Base-by-base conservation (phyloP, 2,113 vertebrate species). In the Castor canadensis region DNA sequence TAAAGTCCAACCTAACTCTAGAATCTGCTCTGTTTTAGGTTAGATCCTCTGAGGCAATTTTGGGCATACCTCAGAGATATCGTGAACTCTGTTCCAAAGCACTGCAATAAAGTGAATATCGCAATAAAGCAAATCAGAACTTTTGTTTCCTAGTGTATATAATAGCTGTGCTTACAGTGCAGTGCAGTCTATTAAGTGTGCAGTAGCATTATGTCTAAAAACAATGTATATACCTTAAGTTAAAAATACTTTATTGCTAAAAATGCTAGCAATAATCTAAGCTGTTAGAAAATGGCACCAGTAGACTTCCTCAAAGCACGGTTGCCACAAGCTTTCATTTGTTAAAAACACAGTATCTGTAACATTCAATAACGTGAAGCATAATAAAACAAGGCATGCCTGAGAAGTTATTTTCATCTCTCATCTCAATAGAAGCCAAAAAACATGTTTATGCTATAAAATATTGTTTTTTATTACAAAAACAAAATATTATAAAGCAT, bases 401-500 rank as follows among this genome's bases (percentile, higher is more conserved):
- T 20, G 17, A 54, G 47, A 79, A 77, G 13, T 66, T 60, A 94
- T 66, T 94, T 71, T 43, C 16, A 54, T 71, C 62, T 73, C 3
- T 66, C 2, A 17, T 84, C 32, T 87, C 83, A 73, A 40, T 75
- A n/a, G 30, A 9, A 73, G 11, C 28, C 71, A 60, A 20, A 83
- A 83, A 91, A 80, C 4, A 77, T 71, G 49, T 67, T 89, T 91
- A 38, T 16, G 73, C 71, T 79, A 12, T 66, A 73, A 85, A 85
- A 66, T 43, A 73, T 47, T 92, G 45, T 52, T 66, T 45, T 75
- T 83, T 85, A 86, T 85, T 91, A 45, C 0, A 69, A 80, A 26
- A 95, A 87, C 67, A 69, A 91, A 93, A 79, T 84, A 49, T n/a
- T 77, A 52, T 35, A 32, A 85, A 86, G 43, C 56, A 92, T 45